Base-by-base conservation (phyloP, 2,888 invertebrate genomes). In the Rhorus exstirpatorius region DNA sequence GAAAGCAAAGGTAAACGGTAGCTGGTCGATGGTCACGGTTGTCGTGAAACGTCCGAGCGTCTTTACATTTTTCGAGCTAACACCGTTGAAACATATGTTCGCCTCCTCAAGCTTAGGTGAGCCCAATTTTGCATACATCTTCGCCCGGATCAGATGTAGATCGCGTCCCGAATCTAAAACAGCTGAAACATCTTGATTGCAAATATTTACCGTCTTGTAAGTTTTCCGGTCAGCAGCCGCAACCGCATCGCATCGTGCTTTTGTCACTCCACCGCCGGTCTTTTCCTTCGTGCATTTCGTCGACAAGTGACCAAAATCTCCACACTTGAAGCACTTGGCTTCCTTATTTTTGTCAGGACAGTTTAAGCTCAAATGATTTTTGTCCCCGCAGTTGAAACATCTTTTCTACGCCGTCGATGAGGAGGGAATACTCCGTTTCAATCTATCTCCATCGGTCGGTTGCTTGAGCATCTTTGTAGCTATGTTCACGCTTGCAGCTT, bases 271-370 rank as follows among this genome's bases (percentile, higher is more conserved):
- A 10, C 14, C 46, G 17, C 21, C 24, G 31, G 10, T 10, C n/a
- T 21, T 53, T 12, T 21, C 24, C 3, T 77, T 72, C 12, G 63
- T 41, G 14, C 79, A 81, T 19, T 74, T 70, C 10, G 75, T 0
- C 8, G 83, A 44, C 7, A 83, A 21, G 55, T 83, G 83, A 14
- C 83, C 77, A 12, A 71, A 76, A 6, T 76, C 51, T n/a, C 46
- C 41, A 46, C 77, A 79, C n/a, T 38, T 51, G 14, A 79, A 71
- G 38, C 79, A 83, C 44, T 79, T 83, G 2, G 49, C 19, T 3
- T 79, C 83, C 58, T 60, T 79, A 2, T 17, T 14, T 19, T 65
- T 71, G 12, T 79, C 46, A 4, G 79, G 77, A 44, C 74, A 79
- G 14, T 17, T 55, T 2, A 17, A 3, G 68, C 75, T 75, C 26